These are phyloP conservation scores for Sakesphorus luctuosus DNA, from an alignment of 2,113 vertebrate genomes.

Conservation along the genomic window DNA sequence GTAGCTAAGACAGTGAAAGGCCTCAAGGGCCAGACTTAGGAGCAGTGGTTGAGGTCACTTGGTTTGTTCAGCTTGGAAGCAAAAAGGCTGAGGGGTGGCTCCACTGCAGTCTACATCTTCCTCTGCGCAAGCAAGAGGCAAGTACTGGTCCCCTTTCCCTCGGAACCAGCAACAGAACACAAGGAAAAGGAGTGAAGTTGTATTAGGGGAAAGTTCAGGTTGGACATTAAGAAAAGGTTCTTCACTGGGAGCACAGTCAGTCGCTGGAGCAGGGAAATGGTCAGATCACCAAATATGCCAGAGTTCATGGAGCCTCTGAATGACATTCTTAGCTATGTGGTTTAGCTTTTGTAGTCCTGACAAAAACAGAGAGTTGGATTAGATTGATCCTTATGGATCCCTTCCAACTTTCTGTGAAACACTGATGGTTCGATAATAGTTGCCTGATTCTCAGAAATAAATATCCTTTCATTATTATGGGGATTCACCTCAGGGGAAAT, in stretches of 20 bases:
- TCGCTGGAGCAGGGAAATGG: neutral
- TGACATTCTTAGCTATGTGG: fast-evolving
- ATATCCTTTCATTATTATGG: neutral
- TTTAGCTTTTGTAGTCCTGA: neutral
- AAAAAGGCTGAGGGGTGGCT: neutral
- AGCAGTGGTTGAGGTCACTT: neutral
- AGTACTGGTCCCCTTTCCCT: neutral
- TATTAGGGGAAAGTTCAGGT: neutral
- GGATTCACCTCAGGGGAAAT: neutral
- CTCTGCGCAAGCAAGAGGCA: neutral
- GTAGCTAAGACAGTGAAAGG: neutral
- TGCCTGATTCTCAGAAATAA: neutral
- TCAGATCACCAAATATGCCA: neutral
- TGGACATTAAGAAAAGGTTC: neutral
- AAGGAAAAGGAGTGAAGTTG: neutral
- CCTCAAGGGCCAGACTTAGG: fast-evolving
- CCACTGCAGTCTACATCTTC: neutral
- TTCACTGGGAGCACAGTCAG: neutral
- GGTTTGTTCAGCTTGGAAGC: neutral
- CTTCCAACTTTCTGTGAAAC: neutral
- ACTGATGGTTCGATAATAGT: fast-evolving
- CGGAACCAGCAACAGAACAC: fast-evolving
- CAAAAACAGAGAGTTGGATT: neutral
- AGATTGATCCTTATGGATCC: fast-evolving
- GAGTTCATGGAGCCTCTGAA: neutral